Percentiles rank a stretch among this genome's conserved stretches.
Evolutionary conservation across 2,888 invertebrate genomes (phyloP).

Genomic region (Cheilosia pagana): DNA sequence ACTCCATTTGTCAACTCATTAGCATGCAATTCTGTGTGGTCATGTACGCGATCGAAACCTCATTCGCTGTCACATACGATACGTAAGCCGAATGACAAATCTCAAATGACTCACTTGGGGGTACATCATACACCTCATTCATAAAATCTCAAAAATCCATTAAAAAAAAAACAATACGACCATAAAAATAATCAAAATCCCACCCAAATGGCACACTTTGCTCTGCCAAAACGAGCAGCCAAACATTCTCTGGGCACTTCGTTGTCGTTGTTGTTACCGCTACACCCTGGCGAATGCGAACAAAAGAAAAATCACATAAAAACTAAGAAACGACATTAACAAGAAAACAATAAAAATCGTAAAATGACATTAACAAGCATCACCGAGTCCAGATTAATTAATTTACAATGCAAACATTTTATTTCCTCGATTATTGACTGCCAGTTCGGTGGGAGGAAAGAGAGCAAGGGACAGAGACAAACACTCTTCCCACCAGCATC

Average conservation of each 20-base stretch:
- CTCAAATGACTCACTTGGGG: slow-evolving; percentile 44
- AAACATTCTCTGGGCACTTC: slow-evolving; percentile 13
- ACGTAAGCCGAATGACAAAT: slow-evolving; percentile 20
- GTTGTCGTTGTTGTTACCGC: not conserved
- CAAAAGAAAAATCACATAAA: slow-evolving; percentile 66
- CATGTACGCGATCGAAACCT: not conserved
- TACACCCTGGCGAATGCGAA: slow-evolving; percentile 16
- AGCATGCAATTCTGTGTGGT: not conserved
- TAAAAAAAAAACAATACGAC: slow-evolving; percentile 17
- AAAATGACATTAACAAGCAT: slow-evolving; percentile 76
- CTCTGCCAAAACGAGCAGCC: slow-evolving; percentile 7
- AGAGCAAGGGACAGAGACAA: not conserved
- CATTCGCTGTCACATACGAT: not conserved
- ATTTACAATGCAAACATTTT: slow-evolving; percentile 75
- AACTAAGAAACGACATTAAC: slow-evolving; percentile 68
- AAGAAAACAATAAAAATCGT: slow-evolving; percentile 74
- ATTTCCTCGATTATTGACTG: slow-evolving; percentile 68
- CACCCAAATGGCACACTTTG: slow-evolving; percentile 60
- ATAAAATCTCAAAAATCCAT: slow-evolving; percentile 36
- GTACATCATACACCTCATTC: slow-evolving; percentile 18
- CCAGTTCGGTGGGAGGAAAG: not conserved
- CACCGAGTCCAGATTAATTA: slow-evolving; percentile 74
- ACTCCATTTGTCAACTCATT: no score
- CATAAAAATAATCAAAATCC: slow-evolving; percentile 70
- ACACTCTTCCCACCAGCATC: slow-evolving; percentile 40